Percentiles rank a stretch among this genome's conserved stretches.
phyloP scores from a whole-genome alignment of 2,797 vertebrate species.

The Ispidina lecontei region DNA sequence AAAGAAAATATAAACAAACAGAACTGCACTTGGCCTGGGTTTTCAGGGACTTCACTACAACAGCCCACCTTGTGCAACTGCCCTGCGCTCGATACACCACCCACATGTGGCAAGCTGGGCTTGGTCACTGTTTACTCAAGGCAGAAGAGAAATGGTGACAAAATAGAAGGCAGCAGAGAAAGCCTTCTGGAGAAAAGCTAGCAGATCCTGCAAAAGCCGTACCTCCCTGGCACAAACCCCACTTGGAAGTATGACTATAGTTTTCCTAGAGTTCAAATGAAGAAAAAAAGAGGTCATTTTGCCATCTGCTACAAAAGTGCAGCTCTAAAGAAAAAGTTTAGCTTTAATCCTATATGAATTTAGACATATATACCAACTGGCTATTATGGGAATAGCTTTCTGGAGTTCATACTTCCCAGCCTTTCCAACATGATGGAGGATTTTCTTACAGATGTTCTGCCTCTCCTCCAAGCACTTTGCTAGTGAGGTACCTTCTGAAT shows the following conservation, averaged over 20 bases:
- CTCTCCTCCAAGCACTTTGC: not conserved
- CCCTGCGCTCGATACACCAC: not conserved
- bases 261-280: not conserved
- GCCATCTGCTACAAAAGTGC: not conserved
- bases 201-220: not conserved
- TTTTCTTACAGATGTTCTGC: not conserved
- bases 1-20: accelerated
- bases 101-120: accelerated
- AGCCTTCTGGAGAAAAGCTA: not conserved
- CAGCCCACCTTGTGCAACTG: not conserved
- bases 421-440: not conserved
- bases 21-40: not conserved
- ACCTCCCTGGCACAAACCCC: not conserved
- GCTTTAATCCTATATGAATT: not conserved
- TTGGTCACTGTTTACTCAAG: not conserved
- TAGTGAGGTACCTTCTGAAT: not conserved
- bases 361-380: not conserved
- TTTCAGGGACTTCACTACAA: not conserved
- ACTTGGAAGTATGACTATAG: accelerated
- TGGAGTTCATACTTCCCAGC: not conserved
- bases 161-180: not conserved
- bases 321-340: not conserved
- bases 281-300: not conserved
- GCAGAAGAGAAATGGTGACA: not conserved
- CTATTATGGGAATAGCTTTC: not conserved